Conservation (phyloP, 2,113 vertebrate genomes). For the Dicerorhinus sumatrensis region DNA sequence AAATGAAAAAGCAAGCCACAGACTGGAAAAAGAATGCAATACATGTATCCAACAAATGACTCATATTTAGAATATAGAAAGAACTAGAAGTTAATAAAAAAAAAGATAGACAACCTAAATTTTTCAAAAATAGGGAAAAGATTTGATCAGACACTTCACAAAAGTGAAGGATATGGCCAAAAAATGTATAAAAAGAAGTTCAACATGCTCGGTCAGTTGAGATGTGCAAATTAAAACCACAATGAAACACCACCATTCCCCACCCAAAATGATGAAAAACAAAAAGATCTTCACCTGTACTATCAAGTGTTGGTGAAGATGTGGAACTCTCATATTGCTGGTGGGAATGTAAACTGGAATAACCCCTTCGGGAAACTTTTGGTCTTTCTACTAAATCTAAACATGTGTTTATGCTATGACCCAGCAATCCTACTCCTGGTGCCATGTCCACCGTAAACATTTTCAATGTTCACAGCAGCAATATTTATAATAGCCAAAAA, state of each 20-base stretch:
- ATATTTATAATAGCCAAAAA: neutral
- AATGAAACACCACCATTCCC: neutral
- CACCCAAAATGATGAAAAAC: neutral
- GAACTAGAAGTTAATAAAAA: neutral
- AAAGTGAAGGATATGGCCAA: neutral
- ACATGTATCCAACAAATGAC: neutral
- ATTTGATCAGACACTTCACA: neutral
- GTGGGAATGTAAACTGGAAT: neutral
- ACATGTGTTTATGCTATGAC: neutral
- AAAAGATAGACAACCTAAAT: neutral
- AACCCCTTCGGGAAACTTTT: neutral
- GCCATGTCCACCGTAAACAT: neutral
- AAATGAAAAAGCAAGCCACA: neutral
- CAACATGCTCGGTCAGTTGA: neutral
- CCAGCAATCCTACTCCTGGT: neutral
- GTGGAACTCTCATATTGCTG: neutral
- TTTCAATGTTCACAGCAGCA: neutral
- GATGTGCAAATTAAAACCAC: neutral
- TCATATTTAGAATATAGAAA: constrained; percentile 28
- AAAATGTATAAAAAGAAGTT: neutral
- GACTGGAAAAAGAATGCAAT: neutral
- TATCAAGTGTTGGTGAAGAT: neutral
- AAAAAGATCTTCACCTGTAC: neutral
- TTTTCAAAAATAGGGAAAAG: neutral
- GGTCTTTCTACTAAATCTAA: neutral